Conservation (phyloP, 1,140 invertebrate species). For the Drosophila ogumai region DNA sequence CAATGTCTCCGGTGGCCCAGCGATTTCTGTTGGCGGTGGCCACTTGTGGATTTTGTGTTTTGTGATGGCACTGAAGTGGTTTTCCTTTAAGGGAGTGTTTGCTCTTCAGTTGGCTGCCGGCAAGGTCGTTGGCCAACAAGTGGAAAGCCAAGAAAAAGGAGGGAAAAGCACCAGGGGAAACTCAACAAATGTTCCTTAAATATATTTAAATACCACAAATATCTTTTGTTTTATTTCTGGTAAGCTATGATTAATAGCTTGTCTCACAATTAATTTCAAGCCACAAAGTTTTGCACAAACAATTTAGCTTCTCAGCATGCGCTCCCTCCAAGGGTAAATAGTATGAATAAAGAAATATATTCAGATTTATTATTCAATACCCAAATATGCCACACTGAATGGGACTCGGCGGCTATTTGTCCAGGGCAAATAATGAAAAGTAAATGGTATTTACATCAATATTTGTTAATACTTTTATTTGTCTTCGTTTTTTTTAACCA, state of each 20-base stretch:
- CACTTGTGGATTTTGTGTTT: conserved; percentile 63
- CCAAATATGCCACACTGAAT: conserved; percentile 37
- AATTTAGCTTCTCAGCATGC: background rate
- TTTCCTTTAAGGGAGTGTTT: conserved; percentile 33
- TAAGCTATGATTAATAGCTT: background rate
- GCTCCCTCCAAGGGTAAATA: conserved; percentile 10
- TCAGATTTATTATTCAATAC: conserved; percentile 29
- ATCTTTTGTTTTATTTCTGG: too few species aligned
- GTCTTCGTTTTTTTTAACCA: conserved; percentile 35
- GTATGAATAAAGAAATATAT: conserved; percentile 2
- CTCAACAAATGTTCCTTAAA: background rate
- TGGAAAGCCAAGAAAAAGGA: background rate
- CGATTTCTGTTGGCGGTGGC: conserved; percentile 32
- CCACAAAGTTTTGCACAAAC: background rate
- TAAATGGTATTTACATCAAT: conserved; percentile 45
- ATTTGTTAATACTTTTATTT: conserved; percentile 52
- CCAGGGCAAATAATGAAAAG: conserved; percentile 32
- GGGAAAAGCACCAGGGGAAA: background rate
- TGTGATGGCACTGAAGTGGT: conserved; percentile 22
- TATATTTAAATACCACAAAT: background rate
- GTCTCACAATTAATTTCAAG: background rate
- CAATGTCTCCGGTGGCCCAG: conserved; percentile 35
- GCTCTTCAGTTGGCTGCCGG: conserved; percentile 28
- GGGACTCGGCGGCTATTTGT: conserved; percentile 38
- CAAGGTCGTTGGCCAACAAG: conserved; percentile 41